Conservation (phyloP, 2,797 vertebrate species). For the Rhincodon typus region DNA sequence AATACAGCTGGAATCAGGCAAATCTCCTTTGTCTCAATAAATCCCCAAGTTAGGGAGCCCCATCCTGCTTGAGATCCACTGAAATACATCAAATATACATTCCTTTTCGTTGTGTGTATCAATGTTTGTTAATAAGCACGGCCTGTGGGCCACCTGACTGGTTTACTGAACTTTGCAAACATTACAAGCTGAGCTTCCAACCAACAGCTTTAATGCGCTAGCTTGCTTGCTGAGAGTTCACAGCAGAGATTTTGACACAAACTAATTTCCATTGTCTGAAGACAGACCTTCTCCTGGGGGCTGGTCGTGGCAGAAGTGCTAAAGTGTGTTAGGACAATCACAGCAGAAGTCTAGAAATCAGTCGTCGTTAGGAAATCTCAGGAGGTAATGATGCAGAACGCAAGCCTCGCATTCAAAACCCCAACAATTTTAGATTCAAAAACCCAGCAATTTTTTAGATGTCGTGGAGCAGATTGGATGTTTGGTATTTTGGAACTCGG, state of each 20-base stretch:
- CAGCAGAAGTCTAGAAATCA: background rate
- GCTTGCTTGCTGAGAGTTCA: background rate
- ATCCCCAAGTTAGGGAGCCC: background rate
- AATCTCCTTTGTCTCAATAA: too few species aligned
- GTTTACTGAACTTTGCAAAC: background rate
- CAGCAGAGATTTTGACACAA: background rate
- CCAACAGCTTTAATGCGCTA: background rate
- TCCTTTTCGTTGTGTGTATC: background rate
- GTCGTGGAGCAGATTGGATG: background rate
- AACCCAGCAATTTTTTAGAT: background rate
- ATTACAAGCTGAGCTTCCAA: background rate
- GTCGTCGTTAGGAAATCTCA: background rate
- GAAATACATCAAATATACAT: conserved; percentile 11
- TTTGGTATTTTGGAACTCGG: background rate
- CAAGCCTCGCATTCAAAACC: background rate
- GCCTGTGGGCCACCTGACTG: background rate
- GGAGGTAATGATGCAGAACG: background rate
- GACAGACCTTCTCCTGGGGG: background rate
- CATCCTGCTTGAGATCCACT: background rate
- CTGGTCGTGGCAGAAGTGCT: background rate
- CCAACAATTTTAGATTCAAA: background rate
- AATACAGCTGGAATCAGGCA: background rate
- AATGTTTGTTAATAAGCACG: background rate
- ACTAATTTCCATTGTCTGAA: background rate
- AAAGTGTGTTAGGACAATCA: background rate